Evolutionary conservation across 2,797 vertebrate species (phyloP).

Genomic region (Rhynchonycteris naso): DNA sequence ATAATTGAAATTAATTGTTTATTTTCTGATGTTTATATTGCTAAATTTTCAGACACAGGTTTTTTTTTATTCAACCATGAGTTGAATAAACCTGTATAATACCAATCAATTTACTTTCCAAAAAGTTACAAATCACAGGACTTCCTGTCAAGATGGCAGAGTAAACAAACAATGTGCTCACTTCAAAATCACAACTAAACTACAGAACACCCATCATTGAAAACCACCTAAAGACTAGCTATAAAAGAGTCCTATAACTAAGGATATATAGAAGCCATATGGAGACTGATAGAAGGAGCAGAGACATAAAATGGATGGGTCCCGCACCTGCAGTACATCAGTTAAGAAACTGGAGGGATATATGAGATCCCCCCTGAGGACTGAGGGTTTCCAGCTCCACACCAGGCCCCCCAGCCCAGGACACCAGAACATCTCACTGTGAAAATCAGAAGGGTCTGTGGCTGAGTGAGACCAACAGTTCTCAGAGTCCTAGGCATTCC

Average conservation of each 20-base stretch:
- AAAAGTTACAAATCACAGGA: background rate
- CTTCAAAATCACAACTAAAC: background rate
- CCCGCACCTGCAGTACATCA: background rate
- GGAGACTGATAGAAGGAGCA: too few relatives aligned
- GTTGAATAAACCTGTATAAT: background rate
- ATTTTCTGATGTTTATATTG: conserved; percentile 67
- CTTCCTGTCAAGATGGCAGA: background rate
- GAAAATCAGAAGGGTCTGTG: too few relatives aligned
- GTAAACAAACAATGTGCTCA: background rate
- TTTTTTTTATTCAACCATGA: background rate
- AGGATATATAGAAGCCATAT: background rate
- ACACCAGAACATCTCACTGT: too few relatives aligned
- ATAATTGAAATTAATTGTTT: conserved; percentile 70
- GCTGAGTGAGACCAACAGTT: too few relatives aligned
- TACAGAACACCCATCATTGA: background rate
- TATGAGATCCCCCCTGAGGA: too few relatives aligned
- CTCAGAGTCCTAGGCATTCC: too few relatives aligned
- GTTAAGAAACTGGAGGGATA: too few relatives aligned
- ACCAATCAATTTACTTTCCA: background rate
- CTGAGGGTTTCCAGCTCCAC: too few relatives aligned
- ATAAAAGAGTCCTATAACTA: background rate
- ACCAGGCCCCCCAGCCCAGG: too few relatives aligned
- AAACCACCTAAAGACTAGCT: background rate
- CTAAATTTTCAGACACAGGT: conserved; percentile 63
- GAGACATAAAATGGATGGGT: too few relatives aligned